Evolutionary conservation across 2,113 vertebrate species (phyloP), one percentile per base, ranked within the genome.

Genomic region (Spilogale gracilis): DNA sequence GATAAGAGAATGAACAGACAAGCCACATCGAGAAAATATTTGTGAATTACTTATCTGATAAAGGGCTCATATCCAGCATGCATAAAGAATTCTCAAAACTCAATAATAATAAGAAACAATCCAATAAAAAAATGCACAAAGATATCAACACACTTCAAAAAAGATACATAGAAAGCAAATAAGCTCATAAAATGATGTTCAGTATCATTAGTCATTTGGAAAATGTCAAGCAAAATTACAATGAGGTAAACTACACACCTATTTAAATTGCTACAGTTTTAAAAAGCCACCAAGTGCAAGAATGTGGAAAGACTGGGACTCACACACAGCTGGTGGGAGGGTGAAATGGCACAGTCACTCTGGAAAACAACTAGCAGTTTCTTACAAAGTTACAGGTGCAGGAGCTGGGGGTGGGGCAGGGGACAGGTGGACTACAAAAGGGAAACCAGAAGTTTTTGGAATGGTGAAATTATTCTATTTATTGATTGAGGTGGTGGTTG

Each of bases 31-130:
- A 93, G 54, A 96, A 95, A 82, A 96, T 74, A 89, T 79, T 73
- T 69, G 93, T 52, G 89, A 95, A 85, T 89, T 76, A 78, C 43
- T 94, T 89, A 78, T 98, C 94, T 96, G 96, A 96, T 89, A 89
- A 87, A 90, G 20, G 25, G n/a, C 30, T 95, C 81, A 7, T 58
- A 94, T 80, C 13, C 10, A 87, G 83, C 56, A 61, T 14, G 27
- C 87, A 71, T 74, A 90, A 94, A 95, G 61, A 67, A 73, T 69
- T 86, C 61, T 61, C 63, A 73, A 69, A 88, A 61, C 48, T 93
- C 60, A 73, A 16, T 86, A 76, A 89, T 60, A 92, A 74, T 38
- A 93, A 86, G 32, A 79, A 54, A 83, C 23, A 63, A 80, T 65
- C 32, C n/a, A 78, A 85, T 95, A 38, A 76, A 96, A 96, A 96